These are phyloP conservation scores for Catajapyx aquilonaris DNA, from an alignment of 1,140 invertebrate species.

Conservation along the genomic window DNA sequence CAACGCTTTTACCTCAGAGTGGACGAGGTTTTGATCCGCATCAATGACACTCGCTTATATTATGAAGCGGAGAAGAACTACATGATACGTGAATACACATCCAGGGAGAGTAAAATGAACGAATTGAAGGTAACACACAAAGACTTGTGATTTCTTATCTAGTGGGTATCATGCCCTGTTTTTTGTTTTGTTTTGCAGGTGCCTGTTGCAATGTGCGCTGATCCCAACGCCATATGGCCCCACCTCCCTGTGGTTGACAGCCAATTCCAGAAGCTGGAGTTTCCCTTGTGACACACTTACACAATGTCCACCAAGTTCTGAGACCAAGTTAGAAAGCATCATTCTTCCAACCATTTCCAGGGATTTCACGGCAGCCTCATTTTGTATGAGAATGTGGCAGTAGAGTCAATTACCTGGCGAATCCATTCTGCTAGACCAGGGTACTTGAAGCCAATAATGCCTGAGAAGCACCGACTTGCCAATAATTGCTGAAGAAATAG, in stretches of 20 bases:
- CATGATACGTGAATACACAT: constrained; percentile 53
- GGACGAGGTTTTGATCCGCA: constrained; percentile 69
- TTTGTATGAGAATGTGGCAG: too few relatives aligned
- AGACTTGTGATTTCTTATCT: not conserved
- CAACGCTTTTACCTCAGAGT: constrained; percentile 81
- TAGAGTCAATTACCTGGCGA: too few relatives aligned
- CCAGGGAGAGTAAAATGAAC: constrained; percentile 41
- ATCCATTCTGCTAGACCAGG: too few relatives aligned
- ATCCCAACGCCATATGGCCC: constrained; percentile 30
- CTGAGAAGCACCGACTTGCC: too few relatives aligned
- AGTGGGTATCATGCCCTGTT: constrained; percentile 3
- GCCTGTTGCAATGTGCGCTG: constrained; percentile 24
- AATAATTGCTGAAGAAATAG: too few relatives aligned
- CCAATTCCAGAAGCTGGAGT: constrained; percentile 20
- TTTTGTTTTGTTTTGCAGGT: constrained; percentile 17
- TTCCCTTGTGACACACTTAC: too few relatives aligned
- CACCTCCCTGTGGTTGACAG: constrained; percentile 24
- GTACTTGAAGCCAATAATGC: too few relatives aligned
- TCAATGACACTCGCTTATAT: constrained; percentile 83
- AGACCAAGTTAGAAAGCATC: too few relatives aligned
- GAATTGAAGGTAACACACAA: constrained; percentile 28
- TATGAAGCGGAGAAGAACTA: constrained; percentile 55
- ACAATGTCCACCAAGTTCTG: too few relatives aligned
- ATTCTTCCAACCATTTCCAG: too few relatives aligned
- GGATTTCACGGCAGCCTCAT: too few relatives aligned